phyloP scores from a whole-genome alignment of 1,140 invertebrate species.

The Dreissena rostriformis region DNA sequence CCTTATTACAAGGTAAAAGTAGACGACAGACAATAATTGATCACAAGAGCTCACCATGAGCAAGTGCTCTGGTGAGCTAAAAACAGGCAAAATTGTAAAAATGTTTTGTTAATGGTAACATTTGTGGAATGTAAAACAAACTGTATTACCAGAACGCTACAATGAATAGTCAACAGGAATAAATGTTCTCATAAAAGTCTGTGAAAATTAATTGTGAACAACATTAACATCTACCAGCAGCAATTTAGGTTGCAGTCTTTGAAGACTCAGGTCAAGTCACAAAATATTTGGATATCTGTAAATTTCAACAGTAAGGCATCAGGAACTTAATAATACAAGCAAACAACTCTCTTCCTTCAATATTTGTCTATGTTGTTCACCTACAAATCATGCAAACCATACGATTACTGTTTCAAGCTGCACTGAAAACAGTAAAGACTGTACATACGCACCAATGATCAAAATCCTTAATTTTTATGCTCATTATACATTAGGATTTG shows the following conservation, averaged over 20 bases:
- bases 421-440: too few species aligned
- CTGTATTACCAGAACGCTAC: constrained; percentile 58
- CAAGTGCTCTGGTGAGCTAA: too few species aligned
- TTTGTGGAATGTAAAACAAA: constrained; percentile 45
- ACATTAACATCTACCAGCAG: background rate
- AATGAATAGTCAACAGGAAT: constrained; percentile 52
- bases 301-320: constrained; percentile 12
- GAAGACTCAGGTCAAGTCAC: constrained; percentile 30
- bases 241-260: background rate
- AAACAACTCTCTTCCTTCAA: too few species aligned
- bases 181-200: constrained; percentile 14
- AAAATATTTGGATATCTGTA: constrained; percentile 53
- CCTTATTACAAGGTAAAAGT: too few species aligned
- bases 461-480: too few species aligned
- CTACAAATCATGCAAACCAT: too few species aligned
- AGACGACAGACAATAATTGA: constrained; percentile 15
- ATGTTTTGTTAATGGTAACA: constrained; percentile 30
- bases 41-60: too few species aligned
- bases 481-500: too few species aligned
- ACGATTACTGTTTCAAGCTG: too few species aligned
- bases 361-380: too few species aligned
- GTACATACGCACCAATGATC: too few species aligned
- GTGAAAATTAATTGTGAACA: constrained; percentile 51
- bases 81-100: constrained; percentile 5
- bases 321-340: too few species aligned